Base-by-base conservation (phyloP, 2,888 invertebrate genomes). In the Oxyteleia sp. region DNA sequence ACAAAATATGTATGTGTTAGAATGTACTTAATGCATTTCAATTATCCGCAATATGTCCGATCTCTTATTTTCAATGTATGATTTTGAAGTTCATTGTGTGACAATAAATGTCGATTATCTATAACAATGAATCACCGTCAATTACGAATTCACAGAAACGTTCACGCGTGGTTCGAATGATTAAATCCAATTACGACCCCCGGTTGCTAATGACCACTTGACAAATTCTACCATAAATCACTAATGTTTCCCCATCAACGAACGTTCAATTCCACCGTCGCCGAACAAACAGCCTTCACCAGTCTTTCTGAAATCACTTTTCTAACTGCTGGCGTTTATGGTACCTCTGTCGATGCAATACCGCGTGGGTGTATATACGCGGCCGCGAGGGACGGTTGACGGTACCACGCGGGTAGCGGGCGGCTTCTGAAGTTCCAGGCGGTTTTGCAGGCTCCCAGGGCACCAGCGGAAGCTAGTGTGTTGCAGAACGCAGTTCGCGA, bases 401-500 rank as follows among this genome's bases (percentile, higher is more conserved):
- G 86, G 85, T 85, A 85, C 80, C 8, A 26, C 18, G 26, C 26
- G 13, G n/a, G 23, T n/a, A n/a, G n/a, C 23, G 5, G 32, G 41
- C 66, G 64, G 59, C 53, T 72, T 81, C 3, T 72, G 71, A 76
- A 82, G 81, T 81, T 85, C 85, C 61, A 81, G 85, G 87, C 43
- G 71, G 71, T 63, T 80, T 86, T 83, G 84, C 87, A 90, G 88
- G 90, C 87, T 89, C n/a, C 88, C 90, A 89, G 89, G 90, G 90
- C 88, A 88, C 85, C 61, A 29, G 49, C 32, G 88, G 88, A 86
- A 89, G 90, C 92, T 92, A 93, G 93, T 93, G 87, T 88, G 91
- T 90, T 91, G 91, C 91, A 89, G 92, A 92, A 89, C 92, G 91
- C 88, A 91, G 92, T 87, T 91, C 91, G 92, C 88, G 90, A 89